Base-by-base conservation (phyloP, 2,113 vertebrate species). In the Pluvianellus socialis region DNA sequence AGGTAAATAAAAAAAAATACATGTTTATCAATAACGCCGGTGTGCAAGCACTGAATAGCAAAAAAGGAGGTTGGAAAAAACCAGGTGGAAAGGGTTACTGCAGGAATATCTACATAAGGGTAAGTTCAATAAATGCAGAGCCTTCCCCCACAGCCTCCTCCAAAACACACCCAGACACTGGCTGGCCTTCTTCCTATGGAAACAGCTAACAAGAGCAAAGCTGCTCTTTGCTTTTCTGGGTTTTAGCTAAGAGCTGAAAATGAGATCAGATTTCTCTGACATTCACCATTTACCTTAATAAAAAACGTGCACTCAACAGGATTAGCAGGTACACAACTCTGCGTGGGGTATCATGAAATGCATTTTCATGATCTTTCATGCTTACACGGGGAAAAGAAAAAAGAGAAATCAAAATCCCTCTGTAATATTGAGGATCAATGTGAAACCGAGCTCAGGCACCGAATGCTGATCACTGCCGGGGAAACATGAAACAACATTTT, bases 61-160 rank as follows among this genome's bases (percentile, higher is more conserved):
- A 50, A 74, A 40, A 28, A 28, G 2, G 5, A 9, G 33, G 9
- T 18, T 72, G 67, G 63, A 32, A 73, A 79, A 86, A 91, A 20
- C 44, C 49, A 80, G 84, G 59, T 89, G 80, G 76, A 73, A 82
- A 90, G 81, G 84, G 88, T 85, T 84, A 63, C 33, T 45, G 68
- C 35, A 4, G n/a, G 66, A 67, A 62, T 82, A 90, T 96, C 92
- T 95, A 96, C 72, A 84, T 66, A 86, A 95, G 93, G 90, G 72
- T 73, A 76, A 92, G 92, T 72, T 84, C 94, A 80, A 58, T 93
- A 79, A 42, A 80, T 73, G 72, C 87, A 84, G 91, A 95, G 49
- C 79, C 90, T 94, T 96, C 96, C 90, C 94, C 90, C 95, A 96
- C 94, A 90, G 58, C 94, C 96, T 96, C 92, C 96, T 95, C 94